Evolutionary conservation across 2,888 invertebrate species (phyloP), one percentile per base, ranked within the genome.

Genomic region (Hypselothyrea guttata): DNA sequence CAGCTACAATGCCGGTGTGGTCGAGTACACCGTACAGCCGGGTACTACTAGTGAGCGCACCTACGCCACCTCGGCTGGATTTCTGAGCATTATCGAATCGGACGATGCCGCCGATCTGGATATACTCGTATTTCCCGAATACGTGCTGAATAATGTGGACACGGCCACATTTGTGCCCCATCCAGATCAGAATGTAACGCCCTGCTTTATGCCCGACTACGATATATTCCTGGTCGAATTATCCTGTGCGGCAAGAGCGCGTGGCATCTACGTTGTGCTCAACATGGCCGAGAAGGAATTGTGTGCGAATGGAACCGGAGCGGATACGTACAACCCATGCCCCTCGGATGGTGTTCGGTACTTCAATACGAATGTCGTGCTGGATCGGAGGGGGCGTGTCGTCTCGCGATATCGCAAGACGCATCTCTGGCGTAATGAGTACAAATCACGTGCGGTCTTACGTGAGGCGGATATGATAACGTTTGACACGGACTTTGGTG

Each of bases 361-460:
- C 13, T 96, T 94, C 89, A 97, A 96, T 84, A 95, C 96, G 0
- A 94, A 96, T 79, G 93, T 96, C 0, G 95, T 93, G 0, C 94
- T 96, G 67, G 93, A 95, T 84, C 91, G 94, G 37, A 89, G 89
- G n/a, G 96, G 96, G 0, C 90, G 90, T 0, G 91, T 96, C n/a
- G 91, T 96, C 9, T 93, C 94, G 7, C 83, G 88, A 0, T 90
- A 90, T 42, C 79, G 90, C 1, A 90, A 90, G 57, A 71, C 73
- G 2, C 86, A 90, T 57, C 62, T 89, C 33, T 89, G 87, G 72
- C 79, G 90, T 90, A 2, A 92, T 91, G 65, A 91, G 89, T 88
- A 91, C 91, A 3, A 92, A 92, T 18, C 88, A 87, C 4, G 92
- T 91, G 69, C 90, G 88, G 73, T 86, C 9, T 71, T 85, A 1